Evolutionary conservation across 2,113 vertebrate genomes (phyloP).

Genomic region (Gadus chalcogrammus): DNA sequence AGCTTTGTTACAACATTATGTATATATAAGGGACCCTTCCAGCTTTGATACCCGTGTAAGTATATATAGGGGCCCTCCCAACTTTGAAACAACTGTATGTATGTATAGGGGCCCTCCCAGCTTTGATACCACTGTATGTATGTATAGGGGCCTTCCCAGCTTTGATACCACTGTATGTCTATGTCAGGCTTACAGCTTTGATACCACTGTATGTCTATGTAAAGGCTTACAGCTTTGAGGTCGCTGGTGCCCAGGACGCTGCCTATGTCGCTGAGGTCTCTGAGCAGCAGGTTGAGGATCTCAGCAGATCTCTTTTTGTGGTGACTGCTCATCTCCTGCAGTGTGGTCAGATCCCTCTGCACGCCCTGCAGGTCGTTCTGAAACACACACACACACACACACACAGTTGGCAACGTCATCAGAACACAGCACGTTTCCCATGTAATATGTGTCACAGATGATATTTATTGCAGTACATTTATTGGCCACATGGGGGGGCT

Average conservation of each 20-base stretch:
- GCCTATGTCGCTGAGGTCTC: conserved; percentile 88
- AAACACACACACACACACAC: conserved; percentile 13
- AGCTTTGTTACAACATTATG: not conserved
- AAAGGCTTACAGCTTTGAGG: conserved; percentile 76
- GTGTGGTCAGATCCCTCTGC: conserved; percentile 78
- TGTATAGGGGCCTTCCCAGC: too few species aligned
- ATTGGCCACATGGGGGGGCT: not conserved
- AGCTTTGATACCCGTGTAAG: too few species aligned
- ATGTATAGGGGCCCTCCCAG: too few species aligned
- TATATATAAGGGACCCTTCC: not conserved
- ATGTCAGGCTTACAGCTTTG: conserved; percentile 71
- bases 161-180: too few species aligned
- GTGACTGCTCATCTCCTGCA: conserved; percentile 86
- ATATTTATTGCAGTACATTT: not conserved
- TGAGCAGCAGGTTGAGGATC: conserved; percentile 84
- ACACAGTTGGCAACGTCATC: not conserved
- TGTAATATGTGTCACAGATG: too few species aligned
- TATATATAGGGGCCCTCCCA: too few species aligned
- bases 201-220: not conserved
- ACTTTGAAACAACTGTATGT: too few species aligned
- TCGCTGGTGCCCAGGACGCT: conserved; percentile 84
- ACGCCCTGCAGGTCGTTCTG: conserved; percentile 77
- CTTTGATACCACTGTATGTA: too few species aligned
- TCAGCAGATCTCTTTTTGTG: conserved; percentile 87
- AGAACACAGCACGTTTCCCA: too few species aligned